These are phyloP conservation scores for Oligia latruncula DNA, from an alignment of 2,888 invertebrate species.

Conservation along the genomic window DNA sequence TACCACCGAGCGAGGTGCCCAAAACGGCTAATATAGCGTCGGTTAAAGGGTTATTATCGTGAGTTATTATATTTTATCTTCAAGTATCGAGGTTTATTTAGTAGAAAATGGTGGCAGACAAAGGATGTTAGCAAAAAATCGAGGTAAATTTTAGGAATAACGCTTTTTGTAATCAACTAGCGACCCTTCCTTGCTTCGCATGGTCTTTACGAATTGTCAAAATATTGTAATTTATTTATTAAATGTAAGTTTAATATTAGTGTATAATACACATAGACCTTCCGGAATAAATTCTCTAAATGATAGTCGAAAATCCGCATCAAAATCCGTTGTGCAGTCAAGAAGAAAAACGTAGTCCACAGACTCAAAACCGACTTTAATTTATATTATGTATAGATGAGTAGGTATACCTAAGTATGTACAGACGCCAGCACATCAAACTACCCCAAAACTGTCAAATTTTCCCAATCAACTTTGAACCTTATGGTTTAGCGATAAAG, in stretches of 20 bases:
- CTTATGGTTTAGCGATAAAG: no score
- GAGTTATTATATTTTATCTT: slow-evolving; percentile 79
- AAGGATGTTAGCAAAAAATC: slow-evolving; percentile 30
- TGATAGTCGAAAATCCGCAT: neutral
- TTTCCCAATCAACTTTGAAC: no score
- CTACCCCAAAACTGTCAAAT: no score
- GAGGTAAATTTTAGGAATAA: neutral
- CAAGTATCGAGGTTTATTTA: slow-evolving; percentile 63
- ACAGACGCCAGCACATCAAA: no score
- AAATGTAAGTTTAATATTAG: neutral
- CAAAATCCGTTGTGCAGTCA: neutral
- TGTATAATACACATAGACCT: neutral
- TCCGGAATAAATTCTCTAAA: neutral
- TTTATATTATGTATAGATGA: neutral
- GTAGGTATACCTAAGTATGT: no score
- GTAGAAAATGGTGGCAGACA: slow-evolving; percentile 42
- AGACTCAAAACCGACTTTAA: neutral
- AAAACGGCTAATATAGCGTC: slow-evolving; percentile 74
- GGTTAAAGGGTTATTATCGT: slow-evolving; percentile 81
- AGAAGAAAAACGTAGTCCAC: neutral
- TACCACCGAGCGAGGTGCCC: slow-evolving; percentile 72
- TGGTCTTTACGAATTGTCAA: neutral
- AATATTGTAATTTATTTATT: neutral
- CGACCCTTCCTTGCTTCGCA: neutral
- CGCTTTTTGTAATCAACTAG: neutral